A percentile compares a stretch with the other conserved stretches of the same genome.
These are phyloP conservation scores for Neopelma chrysocephalum DNA, from an alignment of 2,797 vertebrate genomes.

Conservation along the genomic window DNA sequence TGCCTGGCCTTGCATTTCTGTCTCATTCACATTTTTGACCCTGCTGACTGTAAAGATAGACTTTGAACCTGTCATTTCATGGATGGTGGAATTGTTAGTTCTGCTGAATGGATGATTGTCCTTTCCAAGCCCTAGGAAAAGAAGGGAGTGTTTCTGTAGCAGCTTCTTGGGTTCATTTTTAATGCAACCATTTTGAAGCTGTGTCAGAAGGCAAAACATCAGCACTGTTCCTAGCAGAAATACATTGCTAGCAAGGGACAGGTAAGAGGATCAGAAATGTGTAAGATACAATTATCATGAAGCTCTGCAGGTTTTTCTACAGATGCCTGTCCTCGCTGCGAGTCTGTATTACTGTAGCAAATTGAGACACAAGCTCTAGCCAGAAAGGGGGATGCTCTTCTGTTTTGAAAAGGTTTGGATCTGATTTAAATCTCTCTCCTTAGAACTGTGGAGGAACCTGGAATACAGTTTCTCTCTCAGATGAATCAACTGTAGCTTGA, in stretches of 20 bases:
- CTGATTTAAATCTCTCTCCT: neutral
- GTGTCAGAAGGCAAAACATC: neutral
- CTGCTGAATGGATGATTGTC: conserved; percentile 40
- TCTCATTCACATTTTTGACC: conserved; percentile 28
- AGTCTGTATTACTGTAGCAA: neutral
- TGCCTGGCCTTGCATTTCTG: neutral
- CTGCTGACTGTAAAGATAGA: neutral
- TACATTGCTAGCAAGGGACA: neutral
- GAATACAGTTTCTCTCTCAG: neutral
- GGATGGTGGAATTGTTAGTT: conserved; percentile 12
- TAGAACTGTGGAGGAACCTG: neutral
- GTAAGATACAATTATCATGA: neutral
- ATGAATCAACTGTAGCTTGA: neutral
- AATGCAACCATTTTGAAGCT: neutral
- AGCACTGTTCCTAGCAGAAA: neutral
- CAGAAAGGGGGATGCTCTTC: neutral
- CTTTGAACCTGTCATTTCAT: conserved; percentile 46
- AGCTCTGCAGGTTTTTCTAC: neutral
- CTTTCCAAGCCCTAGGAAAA: neutral
- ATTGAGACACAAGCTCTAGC: neutral
- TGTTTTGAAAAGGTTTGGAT: neutral
- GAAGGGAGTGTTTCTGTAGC: neutral
- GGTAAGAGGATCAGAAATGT: neutral
- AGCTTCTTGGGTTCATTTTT: neutral
- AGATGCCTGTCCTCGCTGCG: neutral